phyloP scores from a whole-genome alignment of 92 coral and sea anemone species.

The Micromussa lordhowensis region DNA sequence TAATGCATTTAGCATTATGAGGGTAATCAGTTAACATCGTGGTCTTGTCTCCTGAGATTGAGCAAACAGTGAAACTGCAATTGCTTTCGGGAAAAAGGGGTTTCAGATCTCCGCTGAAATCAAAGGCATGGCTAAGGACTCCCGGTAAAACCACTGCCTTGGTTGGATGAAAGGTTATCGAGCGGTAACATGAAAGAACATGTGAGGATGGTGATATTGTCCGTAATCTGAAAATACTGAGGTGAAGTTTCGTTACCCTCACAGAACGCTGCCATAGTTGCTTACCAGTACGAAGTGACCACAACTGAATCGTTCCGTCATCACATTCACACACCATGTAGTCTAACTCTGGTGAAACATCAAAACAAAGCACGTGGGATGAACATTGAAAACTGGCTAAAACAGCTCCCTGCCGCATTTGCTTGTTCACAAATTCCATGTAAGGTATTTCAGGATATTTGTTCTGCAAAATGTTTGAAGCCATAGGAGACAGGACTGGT shows the following conservation, averaged over 20 bases:
- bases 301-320: not conserved
- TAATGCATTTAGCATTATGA: not conserved
- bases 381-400: not conserved
- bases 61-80: slow-evolving; percentile 25
- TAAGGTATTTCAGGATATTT: slow-evolving; percentile 23
- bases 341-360: slow-evolving; percentile 16
- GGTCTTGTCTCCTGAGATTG: slow-evolving; percentile 30
- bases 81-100: slow-evolving; percentile 19
- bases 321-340: slow-evolving; percentile 25
- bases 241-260: not conserved
- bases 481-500: slow-evolving; percentile 1
- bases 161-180: slow-evolving; percentile 38
- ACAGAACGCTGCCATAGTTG: slow-evolving; percentile 13
- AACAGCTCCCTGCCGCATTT: not conserved
- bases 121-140: slow-evolving; percentile 27
- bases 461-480: slow-evolving; percentile 6
- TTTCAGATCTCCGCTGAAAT: slow-evolving; percentile 9
- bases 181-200: not conserved
- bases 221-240: not conserved
- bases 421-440: slow-evolving; percentile 1
- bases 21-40: slow-evolving; percentile 17
- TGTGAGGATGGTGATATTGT: not conserved
- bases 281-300: slow-evolving; percentile 27
- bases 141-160: slow-evolving; percentile 33
- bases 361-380: slow-evolving; percentile 2